These are phyloP conservation scores for Manduca sexta DNA, from an alignment of 1,140 invertebrate species.

Conservation along the genomic window DNA sequence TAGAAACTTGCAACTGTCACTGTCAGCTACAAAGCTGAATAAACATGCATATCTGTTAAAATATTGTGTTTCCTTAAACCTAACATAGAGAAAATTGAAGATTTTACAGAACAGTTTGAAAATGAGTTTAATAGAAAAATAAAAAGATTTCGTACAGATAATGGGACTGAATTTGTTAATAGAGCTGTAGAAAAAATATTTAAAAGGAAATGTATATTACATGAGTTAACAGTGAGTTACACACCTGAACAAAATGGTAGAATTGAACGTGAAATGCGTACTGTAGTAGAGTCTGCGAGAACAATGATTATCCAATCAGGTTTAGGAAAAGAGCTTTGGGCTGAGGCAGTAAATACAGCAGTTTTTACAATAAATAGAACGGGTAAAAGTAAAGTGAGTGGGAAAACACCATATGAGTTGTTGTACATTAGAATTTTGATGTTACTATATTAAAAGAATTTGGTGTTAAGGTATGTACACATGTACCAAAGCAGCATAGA, in stretches of 20 bases:
- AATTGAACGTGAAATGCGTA: constrained; percentile 13
- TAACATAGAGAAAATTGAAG: constrained; percentile 5
- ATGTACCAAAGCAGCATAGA: constrained; percentile 11
- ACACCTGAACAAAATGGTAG: constrained; percentile 54
- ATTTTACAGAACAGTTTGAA: constrained; percentile 14
- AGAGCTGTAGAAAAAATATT: constrained; percentile 21
- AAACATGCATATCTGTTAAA: not conserved
- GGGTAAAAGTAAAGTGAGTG: constrained; percentile 9
- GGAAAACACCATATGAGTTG: constrained; percentile 14
- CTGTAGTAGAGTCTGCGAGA: constrained; percentile 15
- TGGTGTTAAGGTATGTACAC: constrained; percentile 5
- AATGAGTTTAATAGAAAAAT: constrained; percentile 30
- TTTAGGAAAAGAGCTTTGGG: constrained; percentile 11
- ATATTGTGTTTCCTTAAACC: not conserved
- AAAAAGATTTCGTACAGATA: constrained; percentile 41
- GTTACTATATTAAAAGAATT: constrained; percentile 8
- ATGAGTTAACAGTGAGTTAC: too few relatives aligned
- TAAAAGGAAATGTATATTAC: constrained; percentile 19
- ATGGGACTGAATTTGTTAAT: constrained; percentile 43
- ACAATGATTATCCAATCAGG: constrained; percentile 4
- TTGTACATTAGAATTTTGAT: constrained; percentile 8
- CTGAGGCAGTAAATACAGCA: constrained; percentile 12
- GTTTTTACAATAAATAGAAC: constrained; percentile 13
- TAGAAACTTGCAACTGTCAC: too few relatives aligned
- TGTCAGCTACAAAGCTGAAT: too few relatives aligned